A percentile compares a stretch with the other conserved stretches of the same genome.
These are phyloP conservation scores for Lumbricus terrestris DNA, from an alignment of 2,888 invertebrate genomes.

Conservation along the genomic window DNA sequence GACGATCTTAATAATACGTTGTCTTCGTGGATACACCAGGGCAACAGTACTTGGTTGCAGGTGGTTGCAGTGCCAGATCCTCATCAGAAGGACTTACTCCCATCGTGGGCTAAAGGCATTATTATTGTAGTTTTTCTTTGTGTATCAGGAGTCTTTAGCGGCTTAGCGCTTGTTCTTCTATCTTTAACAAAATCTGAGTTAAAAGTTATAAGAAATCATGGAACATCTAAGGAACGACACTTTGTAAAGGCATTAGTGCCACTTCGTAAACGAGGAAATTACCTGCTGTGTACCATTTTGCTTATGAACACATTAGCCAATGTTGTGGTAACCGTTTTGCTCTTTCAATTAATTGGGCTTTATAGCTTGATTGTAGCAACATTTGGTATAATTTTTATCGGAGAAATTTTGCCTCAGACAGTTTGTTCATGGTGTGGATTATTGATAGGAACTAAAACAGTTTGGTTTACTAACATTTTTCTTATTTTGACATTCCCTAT, in stretches of 20 bases:
- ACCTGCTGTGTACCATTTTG: constrained; percentile 72
- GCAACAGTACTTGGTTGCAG: constrained; percentile 16
- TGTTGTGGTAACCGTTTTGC: constrained; percentile 88
- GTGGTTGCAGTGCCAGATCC: not conserved
- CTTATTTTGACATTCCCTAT: constrained; percentile 91
- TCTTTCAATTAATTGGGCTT: constrained; percentile 82
- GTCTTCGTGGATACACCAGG: constrained; percentile 29
- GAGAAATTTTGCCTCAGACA: constrained; percentile 93
- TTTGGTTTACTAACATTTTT: constrained; percentile 85
- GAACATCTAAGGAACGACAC: constrained; percentile 70
- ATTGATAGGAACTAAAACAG: constrained; percentile 93
- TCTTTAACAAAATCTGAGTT: constrained; percentile 90
- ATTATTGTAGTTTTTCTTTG: constrained; percentile 67
- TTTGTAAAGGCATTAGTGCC: constrained; percentile 85
- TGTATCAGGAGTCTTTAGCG: constrained; percentile 93
- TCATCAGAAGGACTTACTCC: constrained; percentile 42
- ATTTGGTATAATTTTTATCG: constrained; percentile 88
- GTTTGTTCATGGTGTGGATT: constrained; percentile 92
- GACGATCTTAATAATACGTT: not conserved
- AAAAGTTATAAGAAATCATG: constrained; percentile 89
- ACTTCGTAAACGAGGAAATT: constrained; percentile 89
- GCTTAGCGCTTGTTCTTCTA: constrained; percentile 91
- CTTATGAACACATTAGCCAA: constrained; percentile 90
- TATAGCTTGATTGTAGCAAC: constrained; percentile 89
- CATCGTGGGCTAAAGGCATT: constrained; percentile 52